Conservation (phyloP, 2,888 invertebrate genomes). For the Acleris holmiana region DNA sequence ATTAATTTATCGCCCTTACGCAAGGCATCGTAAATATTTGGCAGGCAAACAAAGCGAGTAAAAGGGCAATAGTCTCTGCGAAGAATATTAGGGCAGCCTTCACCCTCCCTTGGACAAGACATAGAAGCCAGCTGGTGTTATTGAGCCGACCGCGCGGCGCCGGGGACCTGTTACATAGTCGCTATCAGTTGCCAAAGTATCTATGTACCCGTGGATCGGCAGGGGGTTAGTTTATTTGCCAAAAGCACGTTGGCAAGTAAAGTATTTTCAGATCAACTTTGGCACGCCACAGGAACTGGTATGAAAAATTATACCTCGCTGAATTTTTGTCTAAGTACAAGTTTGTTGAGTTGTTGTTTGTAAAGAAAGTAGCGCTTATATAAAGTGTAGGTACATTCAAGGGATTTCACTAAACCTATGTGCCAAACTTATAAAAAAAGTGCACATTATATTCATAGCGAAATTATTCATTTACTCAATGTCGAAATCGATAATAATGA, state of each 20-base stretch:
- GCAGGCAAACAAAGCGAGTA: constrained; percentile 27
- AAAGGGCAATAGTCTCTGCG: constrained; percentile 27
- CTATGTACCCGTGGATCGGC: not conserved
- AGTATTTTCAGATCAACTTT: too few species aligned
- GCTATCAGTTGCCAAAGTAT: constrained; percentile 3
- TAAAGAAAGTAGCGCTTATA: too few species aligned
- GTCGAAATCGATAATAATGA: too few species aligned
- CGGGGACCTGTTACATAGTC: constrained; percentile 13
- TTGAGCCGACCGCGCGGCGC: constrained; percentile 19
- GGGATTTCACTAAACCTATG: too few species aligned
- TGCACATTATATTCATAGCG: too few species aligned
- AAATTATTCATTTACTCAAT: too few species aligned
- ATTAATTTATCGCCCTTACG: not conserved
- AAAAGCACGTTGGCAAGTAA: not conserved
- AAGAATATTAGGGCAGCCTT: constrained; percentile 25
- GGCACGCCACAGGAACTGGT: too few species aligned
- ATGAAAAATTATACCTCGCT: too few species aligned
- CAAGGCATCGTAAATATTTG: constrained; percentile 21
- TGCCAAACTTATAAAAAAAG: too few species aligned
- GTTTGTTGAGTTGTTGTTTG: too few species aligned
- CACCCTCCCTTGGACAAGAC: constrained; percentile 23
- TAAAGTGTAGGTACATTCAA: too few species aligned
- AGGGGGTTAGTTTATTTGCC: not conserved
- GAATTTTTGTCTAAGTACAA: too few species aligned
- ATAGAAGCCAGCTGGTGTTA: constrained; percentile 22